phyloP scores from a whole-genome alignment of 2,113 vertebrate genomes.

The Indri indri region DNA sequence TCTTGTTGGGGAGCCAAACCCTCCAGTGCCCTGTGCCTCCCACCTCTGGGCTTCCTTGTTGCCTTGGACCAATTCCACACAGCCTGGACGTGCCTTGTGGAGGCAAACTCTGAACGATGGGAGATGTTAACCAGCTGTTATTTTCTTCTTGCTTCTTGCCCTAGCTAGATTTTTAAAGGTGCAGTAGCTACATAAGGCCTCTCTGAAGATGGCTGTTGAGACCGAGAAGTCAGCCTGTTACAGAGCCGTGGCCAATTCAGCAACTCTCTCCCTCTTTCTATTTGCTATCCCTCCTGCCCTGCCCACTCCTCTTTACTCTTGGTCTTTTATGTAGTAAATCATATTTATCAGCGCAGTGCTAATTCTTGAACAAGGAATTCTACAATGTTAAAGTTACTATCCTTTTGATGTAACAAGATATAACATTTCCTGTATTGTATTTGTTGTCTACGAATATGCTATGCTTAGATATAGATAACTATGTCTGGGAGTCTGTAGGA shows the following conservation, averaged over 20 bases:
- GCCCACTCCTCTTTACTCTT: background rate
- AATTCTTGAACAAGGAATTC: background rate
- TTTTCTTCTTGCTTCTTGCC: background rate
- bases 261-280: background rate
- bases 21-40: background rate
- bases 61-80: background rate
- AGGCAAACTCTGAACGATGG: background rate
- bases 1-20: background rate
- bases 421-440: background rate
- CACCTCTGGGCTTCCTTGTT: background rate
- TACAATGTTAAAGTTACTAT: background rate
- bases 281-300: background rate
- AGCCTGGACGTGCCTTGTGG: background rate
- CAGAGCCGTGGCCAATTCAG: background rate
- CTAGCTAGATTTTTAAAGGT: background rate
- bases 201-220: background rate
- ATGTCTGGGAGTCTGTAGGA: background rate
- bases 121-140: rapidly evolving
- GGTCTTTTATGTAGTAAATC: background rate
- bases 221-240: background rate
- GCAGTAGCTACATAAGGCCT: background rate
- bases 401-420: background rate
- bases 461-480: background rate
- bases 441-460: background rate
- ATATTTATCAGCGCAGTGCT: background rate